Conservation (phyloP, 2,888 invertebrate species). For the Tetheella fluctuosa region DNA sequence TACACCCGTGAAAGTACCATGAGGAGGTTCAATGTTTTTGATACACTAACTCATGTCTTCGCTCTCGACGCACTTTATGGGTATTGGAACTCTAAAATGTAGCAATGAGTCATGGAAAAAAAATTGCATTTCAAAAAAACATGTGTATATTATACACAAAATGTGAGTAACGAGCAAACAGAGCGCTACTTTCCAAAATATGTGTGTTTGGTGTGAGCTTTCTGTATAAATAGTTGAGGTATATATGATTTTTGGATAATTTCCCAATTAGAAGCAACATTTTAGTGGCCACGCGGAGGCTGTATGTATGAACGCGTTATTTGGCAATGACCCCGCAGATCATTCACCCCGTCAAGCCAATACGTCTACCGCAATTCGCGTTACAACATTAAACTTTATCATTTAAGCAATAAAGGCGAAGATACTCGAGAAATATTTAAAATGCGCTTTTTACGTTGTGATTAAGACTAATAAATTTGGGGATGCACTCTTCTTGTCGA, state of each 20-base stretch:
- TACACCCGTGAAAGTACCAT: constrained; percentile 50
- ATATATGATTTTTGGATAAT: constrained; percentile 25
- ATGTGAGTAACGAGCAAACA: no score
- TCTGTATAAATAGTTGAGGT: neutral
- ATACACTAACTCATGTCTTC: constrained; percentile 76
- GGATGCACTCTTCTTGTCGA: constrained; percentile 23
- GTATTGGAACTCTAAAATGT: constrained; percentile 65
- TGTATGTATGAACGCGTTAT: constrained; percentile 66
- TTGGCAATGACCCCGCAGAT: constrained; percentile 80
- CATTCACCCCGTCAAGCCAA: constrained; percentile 57
- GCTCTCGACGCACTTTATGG: constrained; percentile 67
- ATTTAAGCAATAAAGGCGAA: constrained; percentile 19
- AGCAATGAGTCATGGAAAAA: constrained; percentile 35
- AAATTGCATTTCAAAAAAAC: constrained; percentile 10
- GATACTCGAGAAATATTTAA: constrained; percentile 17
- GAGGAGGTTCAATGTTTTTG: constrained; percentile 66
- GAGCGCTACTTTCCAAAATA: neutral
- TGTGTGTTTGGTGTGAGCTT: neutral
- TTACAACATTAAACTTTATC: constrained; percentile 39
- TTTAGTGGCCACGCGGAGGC: constrained; percentile 65
- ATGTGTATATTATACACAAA: neutral
- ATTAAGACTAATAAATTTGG: constrained; percentile 33
- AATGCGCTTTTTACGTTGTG: constrained; percentile 28
- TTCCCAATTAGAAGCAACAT: constrained; percentile 54
- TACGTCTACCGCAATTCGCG: constrained; percentile 22